Conservation (phyloP, 2,888 invertebrate genomes). For the Diogma glabrata region DNA sequence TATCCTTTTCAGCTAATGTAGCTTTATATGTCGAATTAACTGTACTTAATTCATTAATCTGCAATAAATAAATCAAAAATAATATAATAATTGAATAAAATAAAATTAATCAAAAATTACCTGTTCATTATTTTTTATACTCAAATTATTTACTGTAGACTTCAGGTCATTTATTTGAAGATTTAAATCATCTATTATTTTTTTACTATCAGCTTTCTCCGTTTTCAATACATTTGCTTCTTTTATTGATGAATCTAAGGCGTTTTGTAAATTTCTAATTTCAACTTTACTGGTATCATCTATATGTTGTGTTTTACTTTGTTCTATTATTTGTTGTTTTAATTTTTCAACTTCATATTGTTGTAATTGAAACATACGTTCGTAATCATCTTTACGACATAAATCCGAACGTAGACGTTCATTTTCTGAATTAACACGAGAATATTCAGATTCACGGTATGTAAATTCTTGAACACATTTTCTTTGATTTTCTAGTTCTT, state of each 20-base stretch:
- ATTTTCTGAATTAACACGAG: constrained; percentile 8
- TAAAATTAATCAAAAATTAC: background rate
- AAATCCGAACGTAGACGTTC: constrained; percentile 10
- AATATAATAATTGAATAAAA: background rate
- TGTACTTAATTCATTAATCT: constrained; percentile 11
- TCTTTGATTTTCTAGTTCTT: constrained; percentile 5
- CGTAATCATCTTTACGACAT: constrained; percentile 11
- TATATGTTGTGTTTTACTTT: constrained; percentile 23
- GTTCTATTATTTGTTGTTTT: constrained; percentile 25
- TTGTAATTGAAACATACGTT: constrained; percentile 20
- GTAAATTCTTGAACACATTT: constrained; percentile 5
- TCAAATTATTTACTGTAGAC: constrained; percentile 24
- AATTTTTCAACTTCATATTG: constrained; percentile 30
- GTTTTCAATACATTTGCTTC: constrained; percentile 25
- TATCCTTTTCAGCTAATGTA: constrained; percentile 23
- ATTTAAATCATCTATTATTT: constrained; percentile 22
- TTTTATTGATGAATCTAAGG: constrained; percentile 29
- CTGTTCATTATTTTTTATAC: constrained; percentile 25
- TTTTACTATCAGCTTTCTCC: constrained; percentile 22
- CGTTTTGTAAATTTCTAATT: constrained; percentile 31
- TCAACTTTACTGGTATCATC: constrained; percentile 30
- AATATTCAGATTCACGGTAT: constrained; percentile 7
- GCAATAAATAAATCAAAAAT: background rate
- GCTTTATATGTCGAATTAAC: constrained; percentile 10
- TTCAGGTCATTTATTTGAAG: constrained; percentile 27